phyloP scores from a whole-genome alignment of 2,797 vertebrate species.

The Salmo trutta region DNA sequence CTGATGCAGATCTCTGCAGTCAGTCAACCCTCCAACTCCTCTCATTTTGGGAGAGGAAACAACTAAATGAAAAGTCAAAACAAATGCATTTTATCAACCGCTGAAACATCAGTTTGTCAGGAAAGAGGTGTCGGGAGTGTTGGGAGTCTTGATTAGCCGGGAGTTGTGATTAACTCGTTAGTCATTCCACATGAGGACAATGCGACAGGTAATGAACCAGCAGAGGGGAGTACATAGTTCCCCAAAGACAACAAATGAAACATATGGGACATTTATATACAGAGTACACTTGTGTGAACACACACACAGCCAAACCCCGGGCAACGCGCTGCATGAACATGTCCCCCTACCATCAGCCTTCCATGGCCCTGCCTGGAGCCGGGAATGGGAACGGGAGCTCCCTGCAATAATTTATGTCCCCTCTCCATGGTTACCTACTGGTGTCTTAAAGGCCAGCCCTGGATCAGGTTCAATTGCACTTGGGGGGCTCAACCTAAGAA shows the following conservation, averaged over 20 bases:
- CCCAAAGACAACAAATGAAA: neutral
- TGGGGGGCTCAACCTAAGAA: constrained; percentile 45
- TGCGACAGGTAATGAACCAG: neutral
- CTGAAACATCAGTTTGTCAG: neutral
- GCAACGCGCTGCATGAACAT: neutral
- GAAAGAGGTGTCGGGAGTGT: neutral
- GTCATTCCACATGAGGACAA: neutral
- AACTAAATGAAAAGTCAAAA: neutral
- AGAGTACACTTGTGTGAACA: neutral
- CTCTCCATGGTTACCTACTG: constrained; percentile 79
- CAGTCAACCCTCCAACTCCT: neutral
- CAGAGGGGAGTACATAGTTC: neutral
- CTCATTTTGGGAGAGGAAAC: neutral
- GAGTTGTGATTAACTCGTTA: too few relatives aligned
- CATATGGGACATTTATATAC: neutral
- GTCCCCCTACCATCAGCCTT: constrained; percentile 18
- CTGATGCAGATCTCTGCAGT: constrained; percentile 33
- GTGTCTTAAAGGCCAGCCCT: constrained; percentile 73
- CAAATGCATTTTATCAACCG: neutral
- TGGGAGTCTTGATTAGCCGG: too few relatives aligned
- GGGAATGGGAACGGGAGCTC: constrained; percentile 40
- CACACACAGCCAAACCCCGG: neutral
- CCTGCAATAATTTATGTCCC: constrained; percentile 75
- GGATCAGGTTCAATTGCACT: constrained; percentile 72
- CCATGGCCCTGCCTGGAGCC: constrained; percentile 45